Evolutionary conservation across 2,888 invertebrate species (phyloP), one percentile per base, ranked within the genome.

Genomic region (Lasioglossum villosulum): DNA sequence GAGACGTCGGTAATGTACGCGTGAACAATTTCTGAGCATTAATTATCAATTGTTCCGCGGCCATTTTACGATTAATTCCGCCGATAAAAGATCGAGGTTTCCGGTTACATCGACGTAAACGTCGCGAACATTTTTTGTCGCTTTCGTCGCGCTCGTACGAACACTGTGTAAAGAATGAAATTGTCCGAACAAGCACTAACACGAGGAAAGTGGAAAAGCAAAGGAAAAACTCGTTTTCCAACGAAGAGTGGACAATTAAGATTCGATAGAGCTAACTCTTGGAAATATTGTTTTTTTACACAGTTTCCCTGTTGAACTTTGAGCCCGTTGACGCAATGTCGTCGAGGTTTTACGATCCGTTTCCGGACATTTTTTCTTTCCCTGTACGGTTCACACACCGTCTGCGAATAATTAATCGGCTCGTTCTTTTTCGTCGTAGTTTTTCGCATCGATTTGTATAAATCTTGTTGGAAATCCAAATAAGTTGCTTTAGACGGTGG

Each of bases 161-260:
- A 0, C 8, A 23, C n/a, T 45, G 45, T 45, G 45, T 14, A 19
- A 23, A 23, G 52, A 16, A 63, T 16, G 30, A 30, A 6, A 63
- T 14, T 27, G 27, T 14, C 16, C 30, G 19, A 23, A 37, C 23
- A 37, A 23, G 66, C 48, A 37, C 27, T 66, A 27, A 14, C 23
- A 27, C n/a, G 66, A 73, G 48, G 56, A 79, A 68, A 79, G 42
- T 48, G 66, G 66, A 37, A 45, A 66, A 1, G 19, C 34, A 79
- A 79, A 79, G 30, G 8, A 56, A 74, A 77, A 76, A 71, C 68
- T 74, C n/a, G 52, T 73, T 83, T 12, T 37, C 2, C 19, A 23
- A 16, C 37, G 52, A 72, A 42, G 6, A 14, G 16, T 0, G 0
- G 30, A 66, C 27, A 12, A 72, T 19, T 4, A 19, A 16, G 2